These are phyloP conservation scores for Cordilura impudica DNA, from an alignment of 2,888 invertebrate genomes.

Conservation along the genomic window DNA sequence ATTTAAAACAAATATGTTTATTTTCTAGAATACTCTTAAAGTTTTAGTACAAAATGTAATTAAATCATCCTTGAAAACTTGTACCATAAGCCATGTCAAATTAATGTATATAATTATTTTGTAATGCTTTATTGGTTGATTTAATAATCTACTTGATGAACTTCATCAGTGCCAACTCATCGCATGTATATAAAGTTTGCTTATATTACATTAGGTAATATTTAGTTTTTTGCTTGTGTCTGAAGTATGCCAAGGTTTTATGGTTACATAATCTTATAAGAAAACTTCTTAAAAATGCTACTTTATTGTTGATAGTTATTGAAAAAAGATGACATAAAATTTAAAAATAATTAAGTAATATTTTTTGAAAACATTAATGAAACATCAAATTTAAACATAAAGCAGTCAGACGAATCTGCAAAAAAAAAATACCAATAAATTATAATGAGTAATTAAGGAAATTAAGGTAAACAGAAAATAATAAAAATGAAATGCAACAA, in stretches of 20 bases:
- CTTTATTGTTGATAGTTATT: background rate
- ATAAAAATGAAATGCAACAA: too few relatives aligned
- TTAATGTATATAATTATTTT: background rate
- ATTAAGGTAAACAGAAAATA: too few relatives aligned
- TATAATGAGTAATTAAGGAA: too few relatives aligned
- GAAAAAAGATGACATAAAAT: background rate
- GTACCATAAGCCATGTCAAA: background rate
- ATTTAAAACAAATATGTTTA: too few relatives aligned
- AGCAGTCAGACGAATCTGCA: too few relatives aligned
- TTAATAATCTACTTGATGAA: conserved; percentile 18
- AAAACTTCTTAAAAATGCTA: background rate
- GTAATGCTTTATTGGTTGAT: conserved; percentile 9
- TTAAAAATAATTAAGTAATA: background rate
- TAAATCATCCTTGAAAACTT: background rate
- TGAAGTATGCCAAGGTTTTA: background rate
- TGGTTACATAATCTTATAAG: background rate
- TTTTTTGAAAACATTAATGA: too few relatives aligned
- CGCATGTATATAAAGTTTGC: background rate
- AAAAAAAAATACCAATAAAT: too few relatives aligned
- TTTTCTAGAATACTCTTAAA: too few relatives aligned
- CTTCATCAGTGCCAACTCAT: conserved; percentile 12
- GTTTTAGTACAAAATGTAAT: too few relatives aligned
- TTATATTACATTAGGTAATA: background rate
- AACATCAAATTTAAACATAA: too few relatives aligned
- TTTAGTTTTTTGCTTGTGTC: background rate